These are phyloP conservation scores for Ditylenchus dipsaci DNA, from an alignment of 1,140 invertebrate species.

Conservation along the genomic window DNA sequence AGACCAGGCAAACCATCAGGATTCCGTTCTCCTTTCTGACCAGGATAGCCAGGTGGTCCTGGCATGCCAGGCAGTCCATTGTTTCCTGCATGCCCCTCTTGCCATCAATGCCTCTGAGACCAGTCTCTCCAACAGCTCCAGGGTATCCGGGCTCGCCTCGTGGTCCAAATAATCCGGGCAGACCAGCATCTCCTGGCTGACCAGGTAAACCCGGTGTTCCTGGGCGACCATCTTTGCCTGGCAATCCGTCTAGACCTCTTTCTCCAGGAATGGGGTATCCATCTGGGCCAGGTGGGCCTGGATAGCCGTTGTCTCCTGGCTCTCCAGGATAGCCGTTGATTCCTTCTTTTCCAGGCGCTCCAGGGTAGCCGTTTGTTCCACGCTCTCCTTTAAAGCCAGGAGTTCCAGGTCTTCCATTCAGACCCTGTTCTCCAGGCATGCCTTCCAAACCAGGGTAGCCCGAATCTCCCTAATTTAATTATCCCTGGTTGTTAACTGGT, in stretches of 20 bases:
- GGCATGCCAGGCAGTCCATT: conserved; percentile 46
- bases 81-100: conserved; percentile 36
- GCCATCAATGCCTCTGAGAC: conserved; percentile 53
- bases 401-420: conserved; percentile 24
- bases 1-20: conserved; percentile 29
- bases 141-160: conserved; percentile 50
- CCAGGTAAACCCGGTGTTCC: conserved; percentile 61
- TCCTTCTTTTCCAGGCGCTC: conserved; percentile 16
- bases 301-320: conserved; percentile 14
- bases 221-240: conserved; percentile 33
- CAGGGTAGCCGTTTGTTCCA: conserved; percentile 29
- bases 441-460: conserved; percentile 41
- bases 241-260: conserved; percentile 11
- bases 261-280: conserved; percentile 11
- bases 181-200: conserved; percentile 67
- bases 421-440: conserved; percentile 18
- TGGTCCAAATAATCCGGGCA: conserved; percentile 61
- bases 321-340: conserved; percentile 9
- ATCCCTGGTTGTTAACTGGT: conserved; percentile 22
- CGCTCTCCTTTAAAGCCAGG: conserved; percentile 28
- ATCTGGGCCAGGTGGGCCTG: conserved; percentile 15
- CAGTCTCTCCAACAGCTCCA: conserved; percentile 52
- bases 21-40: conserved; percentile 32
- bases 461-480: conserved; percentile 60
- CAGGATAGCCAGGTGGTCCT: conserved; percentile 32